phyloP scores from a whole-genome alignment of 2,113 vertebrate genomes.

The Gobio gobio region DNA sequence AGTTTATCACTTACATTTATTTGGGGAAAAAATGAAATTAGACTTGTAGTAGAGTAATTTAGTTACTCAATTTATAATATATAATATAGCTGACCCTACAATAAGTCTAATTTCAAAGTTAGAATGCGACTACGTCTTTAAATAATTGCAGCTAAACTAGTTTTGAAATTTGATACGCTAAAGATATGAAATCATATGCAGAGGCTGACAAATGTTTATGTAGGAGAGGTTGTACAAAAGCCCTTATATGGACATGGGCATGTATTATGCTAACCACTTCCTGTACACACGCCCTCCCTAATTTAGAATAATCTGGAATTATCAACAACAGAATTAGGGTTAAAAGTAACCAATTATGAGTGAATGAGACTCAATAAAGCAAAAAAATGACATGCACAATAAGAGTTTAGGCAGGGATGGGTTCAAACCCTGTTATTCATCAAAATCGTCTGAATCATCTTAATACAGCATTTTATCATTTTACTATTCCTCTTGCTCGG shows the following conservation, averaged over 20 bases:
- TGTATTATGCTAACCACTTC: neutral
- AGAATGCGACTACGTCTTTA: neutral
- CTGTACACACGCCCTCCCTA: neutral
- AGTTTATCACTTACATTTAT: neutral
- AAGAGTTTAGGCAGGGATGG: conserved; percentile 40
- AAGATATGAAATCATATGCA: neutral
- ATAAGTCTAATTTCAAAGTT: neutral
- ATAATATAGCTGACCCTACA: no score
- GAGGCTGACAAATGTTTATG: neutral
- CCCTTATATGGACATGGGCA: neutral
- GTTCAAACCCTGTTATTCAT: conserved; percentile 33
- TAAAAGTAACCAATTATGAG: neutral
- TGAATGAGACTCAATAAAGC: conserved; percentile 7
- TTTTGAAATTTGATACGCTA: neutral
- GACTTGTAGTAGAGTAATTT: no score
- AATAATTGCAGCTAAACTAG: neutral
- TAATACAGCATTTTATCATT: neutral
- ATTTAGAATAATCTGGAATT: no score
- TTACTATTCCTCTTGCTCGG: neutral
- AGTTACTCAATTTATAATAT: no score
- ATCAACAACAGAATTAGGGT: neutral
- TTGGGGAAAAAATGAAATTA: neutral
- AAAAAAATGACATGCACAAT: conserved; percentile 29
- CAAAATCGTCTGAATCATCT: conserved; percentile 31
- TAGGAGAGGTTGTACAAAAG: neutral